Percentiles rank a stretch among this genome's conserved stretches.
These are phyloP conservation scores for Cepaea hortensis DNA, from an alignment of 2,888 invertebrate genomes.

Conservation along the genomic window DNA sequence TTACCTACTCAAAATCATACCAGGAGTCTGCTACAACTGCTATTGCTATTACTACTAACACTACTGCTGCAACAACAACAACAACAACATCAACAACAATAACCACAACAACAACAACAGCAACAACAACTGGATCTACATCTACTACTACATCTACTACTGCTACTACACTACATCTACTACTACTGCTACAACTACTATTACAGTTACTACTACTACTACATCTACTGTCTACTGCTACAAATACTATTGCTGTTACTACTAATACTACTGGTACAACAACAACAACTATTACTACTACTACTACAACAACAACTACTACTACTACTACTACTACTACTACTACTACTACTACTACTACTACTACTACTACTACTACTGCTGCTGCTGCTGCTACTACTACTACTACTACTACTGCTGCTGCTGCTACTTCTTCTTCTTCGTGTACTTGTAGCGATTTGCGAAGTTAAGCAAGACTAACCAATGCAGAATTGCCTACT, in stretches of 20 bases:
- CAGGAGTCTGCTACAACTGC: no score
- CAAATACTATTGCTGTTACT: no score
- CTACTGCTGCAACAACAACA: no score
- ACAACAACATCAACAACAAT: no score
- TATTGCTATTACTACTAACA: no score
- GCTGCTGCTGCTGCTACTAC: background rate
- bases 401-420: background rate
- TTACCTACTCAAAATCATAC: no score
- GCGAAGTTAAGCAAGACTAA: no score
- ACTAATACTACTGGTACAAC: constrained; percentile 16
- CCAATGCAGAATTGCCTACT: no score
- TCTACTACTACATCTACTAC: background rate
- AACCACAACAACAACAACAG: no score
- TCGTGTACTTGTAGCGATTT: no score
- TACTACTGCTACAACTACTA: background rate
- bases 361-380: background rate
- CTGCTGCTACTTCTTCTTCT: no score
- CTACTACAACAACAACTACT: background rate
- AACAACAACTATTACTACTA: constrained; percentile 15
- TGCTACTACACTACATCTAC: background rate
- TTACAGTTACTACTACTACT: background rate
- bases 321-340: background rate
- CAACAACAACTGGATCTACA: no score
- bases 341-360: background rate
- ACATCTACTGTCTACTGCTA: background rate